Evolutionary conservation across 1,140 invertebrate species (phyloP).

Genomic region (Drosophila pseudoananassae): DNA sequence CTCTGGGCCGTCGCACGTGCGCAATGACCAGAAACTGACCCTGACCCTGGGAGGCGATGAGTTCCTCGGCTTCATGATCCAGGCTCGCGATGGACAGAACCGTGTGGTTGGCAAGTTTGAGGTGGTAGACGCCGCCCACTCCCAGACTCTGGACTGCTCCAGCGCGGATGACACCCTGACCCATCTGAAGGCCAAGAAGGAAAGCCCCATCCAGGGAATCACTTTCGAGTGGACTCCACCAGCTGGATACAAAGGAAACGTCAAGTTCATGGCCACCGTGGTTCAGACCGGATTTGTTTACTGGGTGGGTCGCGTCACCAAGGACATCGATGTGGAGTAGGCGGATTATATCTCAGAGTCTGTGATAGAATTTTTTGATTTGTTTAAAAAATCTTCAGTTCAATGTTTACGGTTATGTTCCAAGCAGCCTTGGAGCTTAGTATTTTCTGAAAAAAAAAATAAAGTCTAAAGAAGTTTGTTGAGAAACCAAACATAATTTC

Average conservation of each 20-base stretch:
- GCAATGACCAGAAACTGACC: conserved; percentile 45
- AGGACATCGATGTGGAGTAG: conserved; percentile 70
- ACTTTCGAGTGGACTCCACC: conserved; percentile 83
- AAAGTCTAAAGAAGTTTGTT: conserved; percentile 39
- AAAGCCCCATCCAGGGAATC: conserved; percentile 49
- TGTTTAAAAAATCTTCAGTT: conserved; percentile 3
- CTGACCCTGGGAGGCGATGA: conserved; percentile 66
- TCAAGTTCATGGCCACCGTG: conserved; percentile 83
- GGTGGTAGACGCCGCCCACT: conserved; percentile 56
- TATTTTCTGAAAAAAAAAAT: conserved; percentile 63
- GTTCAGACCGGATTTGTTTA: conserved; percentile 83
- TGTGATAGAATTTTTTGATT: conserved; percentile 58
- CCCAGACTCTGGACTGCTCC: conserved; percentile 69
- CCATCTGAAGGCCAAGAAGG: conserved; percentile 75
- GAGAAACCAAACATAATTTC: background rate
- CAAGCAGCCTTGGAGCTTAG: conserved; percentile 38
- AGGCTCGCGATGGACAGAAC: conserved; percentile 73
- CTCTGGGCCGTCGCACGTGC: conserved; percentile 52
- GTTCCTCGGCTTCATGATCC: conserved; percentile 74
- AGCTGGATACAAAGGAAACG: conserved; percentile 74
- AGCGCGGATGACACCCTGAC: conserved; percentile 75
- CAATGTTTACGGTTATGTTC: conserved; percentile 12
- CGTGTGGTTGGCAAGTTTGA: conserved; percentile 70
- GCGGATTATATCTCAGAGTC: conserved; percentile 24
- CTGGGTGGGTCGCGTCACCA: conserved; percentile 83